Conservation (phyloP, 2,113 vertebrate species). For the Pluvianellus socialis region DNA sequence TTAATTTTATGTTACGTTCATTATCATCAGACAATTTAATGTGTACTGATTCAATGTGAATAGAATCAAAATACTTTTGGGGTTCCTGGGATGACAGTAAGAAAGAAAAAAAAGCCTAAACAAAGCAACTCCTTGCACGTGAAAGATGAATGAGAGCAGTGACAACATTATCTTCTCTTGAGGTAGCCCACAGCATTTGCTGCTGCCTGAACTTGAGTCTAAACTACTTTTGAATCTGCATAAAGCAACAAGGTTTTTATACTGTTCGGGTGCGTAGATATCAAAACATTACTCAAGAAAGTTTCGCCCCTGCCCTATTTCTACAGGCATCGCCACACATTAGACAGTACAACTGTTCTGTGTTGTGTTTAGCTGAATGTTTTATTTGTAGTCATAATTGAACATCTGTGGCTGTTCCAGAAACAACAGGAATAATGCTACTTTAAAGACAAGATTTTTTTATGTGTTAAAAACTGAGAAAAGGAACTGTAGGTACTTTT, state of each 20-base stretch:
- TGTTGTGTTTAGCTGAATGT: neutral
- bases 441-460: neutral
- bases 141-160: neutral
- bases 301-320: accelerated
- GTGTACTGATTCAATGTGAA: neutral
- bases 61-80: neutral
- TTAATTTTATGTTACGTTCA: neutral
- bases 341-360: neutral
- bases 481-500: neutral
- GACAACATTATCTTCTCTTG: neutral
- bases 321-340: neutral
- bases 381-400: neutral
- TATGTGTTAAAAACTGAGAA: neutral
- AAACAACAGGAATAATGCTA: neutral
- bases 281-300: neutral
- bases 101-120: neutral
- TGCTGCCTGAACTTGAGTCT: neutral
- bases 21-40: neutral
- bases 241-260: neutral
- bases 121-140: neutral
- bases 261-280: neutral
- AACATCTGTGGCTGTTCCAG: neutral
- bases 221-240: neutral
- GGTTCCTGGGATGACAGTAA: neutral
- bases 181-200: neutral